Conservation (phyloP, 2,888 invertebrate species). For the Masnerella sp. region DNA sequence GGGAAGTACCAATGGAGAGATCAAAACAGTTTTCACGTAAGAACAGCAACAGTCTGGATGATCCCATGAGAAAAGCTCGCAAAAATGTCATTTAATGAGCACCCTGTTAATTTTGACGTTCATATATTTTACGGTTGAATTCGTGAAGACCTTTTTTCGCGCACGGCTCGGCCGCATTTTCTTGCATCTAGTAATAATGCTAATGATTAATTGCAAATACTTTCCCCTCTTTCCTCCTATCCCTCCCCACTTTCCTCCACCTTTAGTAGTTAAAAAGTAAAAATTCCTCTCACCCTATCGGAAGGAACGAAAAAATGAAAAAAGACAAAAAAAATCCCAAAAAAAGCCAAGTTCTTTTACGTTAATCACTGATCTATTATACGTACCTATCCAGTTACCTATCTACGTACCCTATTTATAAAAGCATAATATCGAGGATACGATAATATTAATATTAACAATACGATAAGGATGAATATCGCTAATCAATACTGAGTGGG, state of each 20-base stretch:
- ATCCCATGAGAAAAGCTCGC: constrained; percentile 70
- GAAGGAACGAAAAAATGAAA: constrained; percentile 35
- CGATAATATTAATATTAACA: constrained; percentile 77
- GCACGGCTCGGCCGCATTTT: constrained; percentile 62
- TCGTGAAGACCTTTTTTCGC: constrained; percentile 66
- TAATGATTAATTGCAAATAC: constrained; percentile 66
- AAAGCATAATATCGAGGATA: constrained; percentile 77
- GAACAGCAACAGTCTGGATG: constrained; percentile 56
- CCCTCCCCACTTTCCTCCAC: constrained; percentile 47
- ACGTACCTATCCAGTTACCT: constrained; percentile 68
- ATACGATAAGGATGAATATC: constrained; percentile 76
- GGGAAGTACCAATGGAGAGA: no score
- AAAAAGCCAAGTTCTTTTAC: constrained; percentile 56
- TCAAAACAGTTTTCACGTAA: no score
- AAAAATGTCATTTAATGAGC: constrained; percentile 75
- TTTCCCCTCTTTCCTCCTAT: constrained; percentile 57
- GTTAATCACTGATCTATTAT: constrained; percentile 60
- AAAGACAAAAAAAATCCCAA: constrained; percentile 37
- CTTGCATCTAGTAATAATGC: constrained; percentile 70
- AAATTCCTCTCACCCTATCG: constrained; percentile 49
- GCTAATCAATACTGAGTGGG: constrained; percentile 78
- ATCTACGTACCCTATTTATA: constrained; percentile 74
- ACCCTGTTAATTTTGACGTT: constrained; percentile 77
- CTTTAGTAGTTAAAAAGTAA: constrained; percentile 63
- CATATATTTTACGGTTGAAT: constrained; percentile 72